Conservation (phyloP, 1,140 invertebrate species). For the Cydia splendana region DNA sequence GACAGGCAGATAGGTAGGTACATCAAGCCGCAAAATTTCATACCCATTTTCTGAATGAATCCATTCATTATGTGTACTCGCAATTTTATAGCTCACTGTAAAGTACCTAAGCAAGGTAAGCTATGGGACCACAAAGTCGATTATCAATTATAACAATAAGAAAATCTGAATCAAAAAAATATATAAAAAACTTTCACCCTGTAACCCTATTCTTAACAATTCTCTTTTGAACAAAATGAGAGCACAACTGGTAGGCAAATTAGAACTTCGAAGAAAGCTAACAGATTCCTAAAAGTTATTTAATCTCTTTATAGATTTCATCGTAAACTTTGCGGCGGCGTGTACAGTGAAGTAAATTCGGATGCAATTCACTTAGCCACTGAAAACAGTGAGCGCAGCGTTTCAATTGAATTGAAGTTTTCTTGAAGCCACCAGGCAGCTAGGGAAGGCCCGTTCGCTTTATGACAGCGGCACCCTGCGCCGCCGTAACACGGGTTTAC, state of each 20-base stretch:
- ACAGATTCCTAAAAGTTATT: constrained; percentile 30
- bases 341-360: constrained; percentile 30
- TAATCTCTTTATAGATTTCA: constrained; percentile 33
- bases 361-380: constrained; percentile 30
- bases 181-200: too few species aligned
- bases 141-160: too few species aligned
- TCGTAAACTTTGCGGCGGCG: constrained; percentile 5
- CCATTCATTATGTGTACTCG: too few species aligned
- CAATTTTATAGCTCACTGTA: too few species aligned
- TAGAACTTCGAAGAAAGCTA: constrained; percentile 11
- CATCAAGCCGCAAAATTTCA: too few species aligned
- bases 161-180: too few species aligned
- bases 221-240: neutral
- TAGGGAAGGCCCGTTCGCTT: constrained; percentile 42
- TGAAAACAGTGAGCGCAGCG: constrained; percentile 32
- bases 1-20: too few species aligned
- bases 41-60: too few species aligned
- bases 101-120: too few species aligned
- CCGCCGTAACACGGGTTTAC: constrained; percentile 56
- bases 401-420: constrained; percentile 50
- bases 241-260: neutral
- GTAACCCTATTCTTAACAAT: neutral
- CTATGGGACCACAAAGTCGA: too few species aligned
- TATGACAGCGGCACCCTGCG: constrained; percentile 59
- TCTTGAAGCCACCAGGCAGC: constrained; percentile 32